phyloP scores from a whole-genome alignment of 2,888 invertebrate species.

The Mesorhabditis belari region DNA sequence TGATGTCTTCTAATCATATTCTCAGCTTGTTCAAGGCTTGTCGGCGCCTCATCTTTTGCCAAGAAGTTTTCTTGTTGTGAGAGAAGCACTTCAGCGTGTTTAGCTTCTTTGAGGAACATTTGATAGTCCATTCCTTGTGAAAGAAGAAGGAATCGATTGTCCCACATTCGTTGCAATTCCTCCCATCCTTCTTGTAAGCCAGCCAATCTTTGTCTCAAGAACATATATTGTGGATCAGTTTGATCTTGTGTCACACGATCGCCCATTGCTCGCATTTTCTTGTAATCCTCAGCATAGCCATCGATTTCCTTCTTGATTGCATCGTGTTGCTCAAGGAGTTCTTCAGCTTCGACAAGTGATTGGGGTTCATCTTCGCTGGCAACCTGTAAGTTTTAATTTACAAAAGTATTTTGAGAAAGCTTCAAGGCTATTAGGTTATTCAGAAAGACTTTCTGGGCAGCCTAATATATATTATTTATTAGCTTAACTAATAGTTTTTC shows the following conservation, averaged over 20 bases:
- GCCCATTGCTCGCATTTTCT: constrained; percentile 99
- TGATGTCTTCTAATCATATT: constrained; percentile 93
- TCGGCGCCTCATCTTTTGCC: constrained; percentile 75
- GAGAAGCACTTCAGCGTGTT: constrained; percentile 87
- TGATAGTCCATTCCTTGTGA: constrained; percentile 90
- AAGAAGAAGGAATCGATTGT: constrained; percentile 85
- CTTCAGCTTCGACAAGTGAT: constrained; percentile 89
- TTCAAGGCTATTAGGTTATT: no score
- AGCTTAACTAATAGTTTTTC: no score
- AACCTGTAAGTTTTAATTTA: constrained; percentile 58
- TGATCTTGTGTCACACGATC: constrained; percentile 78
- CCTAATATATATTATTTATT: no score
- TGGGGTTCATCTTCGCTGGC: constrained; percentile 91
- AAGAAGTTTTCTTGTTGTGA: constrained; percentile 96
- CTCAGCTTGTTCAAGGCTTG: constrained; percentile 83
- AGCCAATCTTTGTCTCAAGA: constrained; percentile 88
- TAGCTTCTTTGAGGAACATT: constrained; percentile 88
- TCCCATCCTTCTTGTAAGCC: constrained; percentile 98
- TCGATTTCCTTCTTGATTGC: constrained; percentile 98
- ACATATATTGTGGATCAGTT: constrained; percentile 98
- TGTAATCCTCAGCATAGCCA: constrained; percentile 88
- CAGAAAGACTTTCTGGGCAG: no score
- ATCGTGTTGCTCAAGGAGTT: constrained; percentile 90
- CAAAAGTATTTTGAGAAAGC: background rate
- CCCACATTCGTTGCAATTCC: constrained; percentile 99